phyloP scores from a whole-genome alignment of 1,140 invertebrate genomes.

The Macrobrachium nipponense region DNA sequence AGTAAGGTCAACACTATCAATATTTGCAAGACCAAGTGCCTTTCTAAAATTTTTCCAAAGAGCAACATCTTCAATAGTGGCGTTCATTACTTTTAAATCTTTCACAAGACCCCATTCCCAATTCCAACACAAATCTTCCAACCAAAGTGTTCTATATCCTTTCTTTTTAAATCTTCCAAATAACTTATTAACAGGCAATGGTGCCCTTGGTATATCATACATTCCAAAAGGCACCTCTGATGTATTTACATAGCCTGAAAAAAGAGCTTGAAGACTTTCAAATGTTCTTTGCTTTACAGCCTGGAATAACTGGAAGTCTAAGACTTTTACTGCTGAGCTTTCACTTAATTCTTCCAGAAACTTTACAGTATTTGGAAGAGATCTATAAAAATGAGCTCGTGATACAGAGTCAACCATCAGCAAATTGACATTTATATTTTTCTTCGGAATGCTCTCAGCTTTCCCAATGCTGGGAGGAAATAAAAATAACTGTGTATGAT shows the following conservation, averaged over 20 bases:
- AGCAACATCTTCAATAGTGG: constrained; percentile 46
- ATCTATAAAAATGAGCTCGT: constrained; percentile 67
- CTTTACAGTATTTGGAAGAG: constrained; percentile 66
- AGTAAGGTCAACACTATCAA: constrained; percentile 44
- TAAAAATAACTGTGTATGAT: constrained; percentile 41
- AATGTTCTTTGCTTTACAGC: constrained; percentile 67
- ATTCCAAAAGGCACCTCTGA: constrained; percentile 66
- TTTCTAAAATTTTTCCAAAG: constrained; percentile 43
- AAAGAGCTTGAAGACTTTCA: constrained; percentile 65
- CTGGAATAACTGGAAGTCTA: constrained; percentile 68
- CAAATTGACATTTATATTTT: constrained; percentile 66
- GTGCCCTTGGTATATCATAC: constrained; percentile 65
- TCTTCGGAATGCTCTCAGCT: background rate
- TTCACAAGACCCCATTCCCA: constrained; percentile 68
- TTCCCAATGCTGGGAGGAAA: constrained; percentile 26
- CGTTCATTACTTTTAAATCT: constrained; percentile 66
- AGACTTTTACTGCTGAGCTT: constrained; percentile 61
- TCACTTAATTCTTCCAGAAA: constrained; percentile 49
- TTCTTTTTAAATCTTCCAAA: constrained; percentile 64
- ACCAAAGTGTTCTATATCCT: constrained; percentile 67
- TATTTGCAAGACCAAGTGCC: constrained; percentile 35
- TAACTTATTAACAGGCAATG: constrained; percentile 64
- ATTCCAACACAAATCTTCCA: constrained; percentile 68
- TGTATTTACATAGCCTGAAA: constrained; percentile 64
- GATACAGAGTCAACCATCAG: constrained; percentile 68